Evolutionary conservation across 2,888 invertebrate species (phyloP), one percentile per base, ranked within the genome.

Genomic region (Parnassius orleans): DNA sequence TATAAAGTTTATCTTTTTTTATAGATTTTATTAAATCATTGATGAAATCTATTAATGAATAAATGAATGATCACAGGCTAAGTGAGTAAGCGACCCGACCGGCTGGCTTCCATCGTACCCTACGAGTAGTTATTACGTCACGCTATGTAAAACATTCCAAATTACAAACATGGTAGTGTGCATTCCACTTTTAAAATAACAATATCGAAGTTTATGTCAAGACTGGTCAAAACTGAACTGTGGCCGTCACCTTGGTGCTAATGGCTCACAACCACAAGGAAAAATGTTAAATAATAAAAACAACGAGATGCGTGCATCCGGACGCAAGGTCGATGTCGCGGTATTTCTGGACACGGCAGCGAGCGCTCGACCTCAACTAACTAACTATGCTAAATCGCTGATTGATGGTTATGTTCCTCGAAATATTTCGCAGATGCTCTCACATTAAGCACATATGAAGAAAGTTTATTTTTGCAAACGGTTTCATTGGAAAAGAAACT

Each of bases 261-360:
- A 79, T 77, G 76, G 76, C 73, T 80, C 76, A 71, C 68, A 70
- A 74, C 80, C 76, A 71, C 68, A 70, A 74, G 75, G 78, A 79
- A 84, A 87, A 87, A 86, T 81, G 79, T 68, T 73, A 83, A 86
- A 86, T 83, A 86, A 86, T 84, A 85, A 87, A 87, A 86, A 86
- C 84, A 87, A 81, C 74, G 75, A 73, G 76, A 75, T 80, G 83
- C 83, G 82, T 86, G 86, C 87, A 87, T 78, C 80, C 79, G 74
- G 75, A 84, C 78, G 77, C 89, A 90, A 90, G 88, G 90, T 88
- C 89, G 89, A 80, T 86, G 87, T 79, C 83, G 87, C 71, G 81
- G 80, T 89, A 89, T 90, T 89, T 89, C 80, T 79, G 87, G 85
- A 87, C 80, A 75, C 81, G 79, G 81, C 81, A 81, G 76, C 78